A percentile compares a stretch with the other conserved stretches of the same genome.
Conservation (phyloP, 2,888 invertebrate genomes). For the Bembecia ichneumoniformis region DNA sequence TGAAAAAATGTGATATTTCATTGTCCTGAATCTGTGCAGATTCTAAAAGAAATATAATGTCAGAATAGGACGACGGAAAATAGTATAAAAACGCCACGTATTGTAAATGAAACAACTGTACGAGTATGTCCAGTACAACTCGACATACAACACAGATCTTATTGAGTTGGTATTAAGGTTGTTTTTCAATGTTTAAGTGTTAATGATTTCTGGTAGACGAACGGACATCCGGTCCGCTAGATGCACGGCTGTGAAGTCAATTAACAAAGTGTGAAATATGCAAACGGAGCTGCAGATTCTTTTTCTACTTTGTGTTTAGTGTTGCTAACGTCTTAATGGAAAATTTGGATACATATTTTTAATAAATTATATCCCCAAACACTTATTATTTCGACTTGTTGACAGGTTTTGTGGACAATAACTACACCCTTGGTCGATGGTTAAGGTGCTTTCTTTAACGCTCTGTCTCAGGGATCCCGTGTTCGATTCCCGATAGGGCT, state of each 20-base stretch:
- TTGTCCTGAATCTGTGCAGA: slow-evolving; percentile 8
- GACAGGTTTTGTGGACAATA: too few species aligned
- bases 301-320: background rate
- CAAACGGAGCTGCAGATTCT: slow-evolving; percentile 24
- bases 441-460: too few species aligned
- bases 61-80: slow-evolving; percentile 10
- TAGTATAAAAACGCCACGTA: slow-evolving; percentile 14
- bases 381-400: too few species aligned
- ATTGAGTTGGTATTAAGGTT: background rate
- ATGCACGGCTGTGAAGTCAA: slow-evolving; percentile 34
- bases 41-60: slow-evolving; percentile 15
- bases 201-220: slow-evolving; percentile 10
- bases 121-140: slow-evolving; percentile 12
- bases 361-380: too few species aligned
- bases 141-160: background rate
- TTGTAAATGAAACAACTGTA: slow-evolving; percentile 33
- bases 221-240: slow-evolving; percentile 20
- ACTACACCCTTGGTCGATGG: too few species aligned
- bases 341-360: too few species aligned
- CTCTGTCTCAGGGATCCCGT: too few species aligned
- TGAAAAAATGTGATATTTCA: background rate
- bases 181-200: background rate
- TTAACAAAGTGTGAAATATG: slow-evolving; percentile 51
- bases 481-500: too few species aligned
- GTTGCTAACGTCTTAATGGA: background rate